Evolutionary conservation across 2,888 invertebrate genomes (phyloP).

Genomic region (Drosophila aldrichi): DNA sequence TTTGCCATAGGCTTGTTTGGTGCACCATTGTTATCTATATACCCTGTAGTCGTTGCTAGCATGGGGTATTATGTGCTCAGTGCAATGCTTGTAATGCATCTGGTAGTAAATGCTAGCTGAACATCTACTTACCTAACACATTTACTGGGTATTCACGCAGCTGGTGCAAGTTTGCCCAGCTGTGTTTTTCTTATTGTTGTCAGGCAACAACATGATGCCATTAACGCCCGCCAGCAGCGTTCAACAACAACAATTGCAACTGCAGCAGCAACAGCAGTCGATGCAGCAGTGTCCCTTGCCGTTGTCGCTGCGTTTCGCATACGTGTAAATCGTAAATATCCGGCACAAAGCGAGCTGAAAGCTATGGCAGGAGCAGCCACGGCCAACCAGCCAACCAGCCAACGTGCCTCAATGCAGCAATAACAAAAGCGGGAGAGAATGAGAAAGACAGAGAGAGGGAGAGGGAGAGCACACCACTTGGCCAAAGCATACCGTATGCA

Average conservation of each 20-base stretch:
- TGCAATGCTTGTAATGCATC: background rate
- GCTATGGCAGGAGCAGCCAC: slow-evolving; percentile 42
- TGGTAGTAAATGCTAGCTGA: background rate
- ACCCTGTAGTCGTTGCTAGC: background rate
- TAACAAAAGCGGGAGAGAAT: slow-evolving; percentile 34
- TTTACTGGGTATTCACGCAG: slow-evolving; percentile 22
- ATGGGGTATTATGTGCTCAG: background rate
- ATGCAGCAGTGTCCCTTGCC: slow-evolving; percentile 39
- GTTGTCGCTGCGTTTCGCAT: slow-evolving; percentile 69
- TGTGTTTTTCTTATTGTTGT: slow-evolving; percentile 47
- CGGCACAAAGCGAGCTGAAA: slow-evolving; percentile 60
- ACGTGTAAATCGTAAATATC: slow-evolving; percentile 82
- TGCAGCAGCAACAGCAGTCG: slow-evolving; percentile 6
- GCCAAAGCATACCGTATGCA: slow-evolving; percentile 22
- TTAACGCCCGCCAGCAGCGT: slow-evolving; percentile 59
- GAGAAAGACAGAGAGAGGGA: slow-evolving; percentile 3
- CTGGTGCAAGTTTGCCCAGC: slow-evolving; percentile 1
- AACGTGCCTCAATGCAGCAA: slow-evolving; percentile 40
- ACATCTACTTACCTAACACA: background rate
- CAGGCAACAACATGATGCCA: slow-evolving; percentile 56
- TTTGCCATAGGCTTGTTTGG: slow-evolving; percentile 45
- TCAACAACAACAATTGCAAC: slow-evolving; percentile 2
- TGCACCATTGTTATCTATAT: slow-evolving; percentile 30
- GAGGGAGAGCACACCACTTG: slow-evolving; percentile 32
- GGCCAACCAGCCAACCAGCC: slow-evolving; percentile 8